Conservation (phyloP, 2,888 invertebrate species). For the Calliopum simillimum region DNA sequence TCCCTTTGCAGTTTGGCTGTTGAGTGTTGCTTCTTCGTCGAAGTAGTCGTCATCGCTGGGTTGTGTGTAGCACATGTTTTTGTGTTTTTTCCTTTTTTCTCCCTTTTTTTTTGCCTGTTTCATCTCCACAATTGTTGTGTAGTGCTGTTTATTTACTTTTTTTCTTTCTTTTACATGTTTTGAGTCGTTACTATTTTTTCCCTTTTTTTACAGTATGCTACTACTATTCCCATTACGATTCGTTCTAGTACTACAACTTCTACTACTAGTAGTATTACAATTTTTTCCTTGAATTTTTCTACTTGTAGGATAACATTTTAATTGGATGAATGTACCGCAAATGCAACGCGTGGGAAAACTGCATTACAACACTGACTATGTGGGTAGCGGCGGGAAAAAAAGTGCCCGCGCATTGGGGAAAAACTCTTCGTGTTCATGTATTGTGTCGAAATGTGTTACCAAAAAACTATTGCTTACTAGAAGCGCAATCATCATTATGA, state of each 20-base stretch:
- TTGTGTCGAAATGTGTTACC: not conserved
- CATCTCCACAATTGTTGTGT: not conserved
- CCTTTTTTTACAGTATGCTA: not conserved
- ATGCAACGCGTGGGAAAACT: not conserved
- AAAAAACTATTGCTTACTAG: too few relatives aligned
- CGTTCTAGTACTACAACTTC: not conserved
- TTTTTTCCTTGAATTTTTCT: not conserved
- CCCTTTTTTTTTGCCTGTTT: not conserved
- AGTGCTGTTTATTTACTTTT: not conserved
- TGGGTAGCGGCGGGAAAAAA: not conserved
- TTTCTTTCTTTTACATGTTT: not conserved
- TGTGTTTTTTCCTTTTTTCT: not conserved
- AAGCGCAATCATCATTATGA: too few relatives aligned
- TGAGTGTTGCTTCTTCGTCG: not conserved
- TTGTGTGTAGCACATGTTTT: not conserved
- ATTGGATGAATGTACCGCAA: slow-evolving; percentile 25
- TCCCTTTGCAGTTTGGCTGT: slow-evolving; percentile 22
- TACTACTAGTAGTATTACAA: too few relatives aligned
- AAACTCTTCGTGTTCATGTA: not conserved
- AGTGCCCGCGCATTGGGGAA: not conserved
- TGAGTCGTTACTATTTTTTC: not conserved
- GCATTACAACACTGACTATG: not conserved
- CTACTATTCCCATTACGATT: not conserved
- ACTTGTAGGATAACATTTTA: slow-evolving; percentile 30
- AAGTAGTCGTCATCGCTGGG: not conserved